phyloP scores from a whole-genome alignment of 2,888 invertebrate species.

The Agelastica alni region DNA sequence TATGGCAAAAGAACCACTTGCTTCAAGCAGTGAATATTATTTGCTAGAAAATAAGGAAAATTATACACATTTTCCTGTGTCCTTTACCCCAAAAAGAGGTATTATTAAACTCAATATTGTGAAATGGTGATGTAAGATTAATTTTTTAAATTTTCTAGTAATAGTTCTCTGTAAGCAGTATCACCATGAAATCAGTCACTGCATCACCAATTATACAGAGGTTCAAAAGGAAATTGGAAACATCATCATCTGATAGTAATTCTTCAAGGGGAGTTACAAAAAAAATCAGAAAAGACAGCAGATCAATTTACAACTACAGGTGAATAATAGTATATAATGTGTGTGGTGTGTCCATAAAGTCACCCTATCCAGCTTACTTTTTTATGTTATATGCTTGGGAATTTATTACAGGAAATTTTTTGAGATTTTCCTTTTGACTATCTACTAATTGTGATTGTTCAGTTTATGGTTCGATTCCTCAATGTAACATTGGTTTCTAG shows the following conservation, averaged over 20 bases:
- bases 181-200: slow-evolving; percentile 6
- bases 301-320: not conserved
- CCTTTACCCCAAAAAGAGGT: slow-evolving; percentile 4
- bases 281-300: slow-evolving; percentile 6
- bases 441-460: not conserved
- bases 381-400: not conserved
- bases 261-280: slow-evolving; percentile 5
- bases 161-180: slow-evolving; percentile 7
- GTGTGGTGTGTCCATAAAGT: slow-evolving; percentile 4
- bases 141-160: slow-evolving; percentile 4
- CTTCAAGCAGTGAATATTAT: too few relatives aligned
- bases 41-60: slow-evolving; percentile 5
- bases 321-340: not conserved
- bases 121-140: slow-evolving; percentile 1
- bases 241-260: slow-evolving; percentile 12
- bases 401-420: not conserved
- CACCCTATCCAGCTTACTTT: not conserved
- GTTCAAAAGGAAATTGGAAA: slow-evolving; percentile 7
- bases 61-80: slow-evolving; percentile 1
- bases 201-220: slow-evolving; percentile 1
- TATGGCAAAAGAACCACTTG: too few relatives aligned
- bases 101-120: slow-evolving; percentile 1
- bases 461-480: not conserved
- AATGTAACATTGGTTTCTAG: not conserved
- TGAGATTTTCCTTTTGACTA: not conserved